Evolutionary conservation across 2,888 invertebrate genomes (phyloP).

Genomic region (Hemistola chrysoprasaria): DNA sequence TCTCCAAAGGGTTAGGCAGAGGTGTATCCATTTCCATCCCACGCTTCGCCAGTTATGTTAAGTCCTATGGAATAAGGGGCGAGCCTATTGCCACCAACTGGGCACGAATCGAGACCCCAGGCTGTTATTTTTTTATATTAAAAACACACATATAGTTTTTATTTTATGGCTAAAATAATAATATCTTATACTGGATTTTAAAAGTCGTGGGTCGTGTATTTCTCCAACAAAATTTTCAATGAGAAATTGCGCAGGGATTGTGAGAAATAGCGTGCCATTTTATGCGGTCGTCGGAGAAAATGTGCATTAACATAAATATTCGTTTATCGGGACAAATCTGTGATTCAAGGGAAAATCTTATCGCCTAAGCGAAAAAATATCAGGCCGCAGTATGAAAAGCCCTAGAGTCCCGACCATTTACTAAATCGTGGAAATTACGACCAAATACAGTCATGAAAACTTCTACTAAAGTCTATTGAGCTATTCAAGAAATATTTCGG

Average conservation of each 20-base stretch:
- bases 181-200: too few relatives aligned
- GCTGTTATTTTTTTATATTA: too few relatives aligned
- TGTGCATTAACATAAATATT: constrained; percentile 69
- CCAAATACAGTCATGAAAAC: constrained; percentile 16
- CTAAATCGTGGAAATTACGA: constrained; percentile 25
- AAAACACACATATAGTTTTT: too few relatives aligned
- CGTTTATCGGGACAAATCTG: constrained; percentile 62
- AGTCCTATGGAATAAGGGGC: too few relatives aligned
- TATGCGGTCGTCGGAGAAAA: constrained; percentile 46
- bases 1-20: too few relatives aligned
- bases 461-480: constrained; percentile 4
- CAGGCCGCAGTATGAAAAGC: constrained; percentile 40
- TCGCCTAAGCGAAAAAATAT: constrained; percentile 44
- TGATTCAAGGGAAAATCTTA: constrained; percentile 58
- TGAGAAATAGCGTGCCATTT: constrained; percentile 48
- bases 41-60: too few relatives aligned
- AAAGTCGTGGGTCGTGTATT: constrained; percentile 1
- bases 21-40: too few relatives aligned
- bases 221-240: constrained; percentile 43
- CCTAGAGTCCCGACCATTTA: constrained; percentile 30
- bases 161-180: too few relatives aligned
- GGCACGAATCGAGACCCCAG: too few relatives aligned
- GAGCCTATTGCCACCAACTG: too few relatives aligned
- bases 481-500: constrained; percentile 1
- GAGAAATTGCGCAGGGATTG: constrained; percentile 46